phyloP scores from a whole-genome alignment of 2,888 invertebrate genomes.

The Fabriciana adippe region DNA sequence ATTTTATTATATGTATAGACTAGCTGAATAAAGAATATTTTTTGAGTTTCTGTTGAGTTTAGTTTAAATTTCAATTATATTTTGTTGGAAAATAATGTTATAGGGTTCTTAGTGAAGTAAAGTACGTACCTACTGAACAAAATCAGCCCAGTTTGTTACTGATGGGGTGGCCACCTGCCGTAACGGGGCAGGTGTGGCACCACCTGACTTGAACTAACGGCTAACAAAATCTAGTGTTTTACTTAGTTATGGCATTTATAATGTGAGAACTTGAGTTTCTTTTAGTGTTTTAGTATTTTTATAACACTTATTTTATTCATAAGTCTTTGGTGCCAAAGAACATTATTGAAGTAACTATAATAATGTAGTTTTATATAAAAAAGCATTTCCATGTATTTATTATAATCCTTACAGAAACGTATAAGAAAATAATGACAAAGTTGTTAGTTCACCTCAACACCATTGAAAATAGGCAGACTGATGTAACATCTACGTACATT shows the following conservation, averaged over 20 bases:
- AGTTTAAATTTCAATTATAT: too few relatives aligned
- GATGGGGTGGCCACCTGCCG: constrained; percentile 42
- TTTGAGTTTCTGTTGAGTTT: too few relatives aligned
- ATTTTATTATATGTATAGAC: too few relatives aligned
- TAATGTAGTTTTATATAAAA: too few relatives aligned
- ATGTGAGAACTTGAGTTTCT: constrained; percentile 13
- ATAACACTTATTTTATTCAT: too few relatives aligned
- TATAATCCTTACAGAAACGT: background rate
- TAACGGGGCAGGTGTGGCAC: constrained; percentile 41
- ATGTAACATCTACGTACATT: constrained; percentile 3
- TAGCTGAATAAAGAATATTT: too few relatives aligned
- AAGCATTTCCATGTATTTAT: too few relatives aligned
- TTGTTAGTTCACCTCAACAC: background rate
- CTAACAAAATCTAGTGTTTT: constrained; percentile 8
- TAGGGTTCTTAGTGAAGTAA: too few relatives aligned
- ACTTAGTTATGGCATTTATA: background rate
- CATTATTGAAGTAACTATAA: too few relatives aligned
- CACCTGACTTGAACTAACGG: constrained; percentile 37
- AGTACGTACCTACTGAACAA: background rate
- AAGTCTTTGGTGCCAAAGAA: too few relatives aligned
- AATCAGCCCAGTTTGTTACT: constrained; percentile 14
- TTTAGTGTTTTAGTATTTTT: too few relatives aligned
- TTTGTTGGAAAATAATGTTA: too few relatives aligned
- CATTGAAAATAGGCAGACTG: background rate
- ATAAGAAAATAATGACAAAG: background rate